Conservation (phyloP, 2,113 vertebrate species). For the Labrus mixtus region DNA sequence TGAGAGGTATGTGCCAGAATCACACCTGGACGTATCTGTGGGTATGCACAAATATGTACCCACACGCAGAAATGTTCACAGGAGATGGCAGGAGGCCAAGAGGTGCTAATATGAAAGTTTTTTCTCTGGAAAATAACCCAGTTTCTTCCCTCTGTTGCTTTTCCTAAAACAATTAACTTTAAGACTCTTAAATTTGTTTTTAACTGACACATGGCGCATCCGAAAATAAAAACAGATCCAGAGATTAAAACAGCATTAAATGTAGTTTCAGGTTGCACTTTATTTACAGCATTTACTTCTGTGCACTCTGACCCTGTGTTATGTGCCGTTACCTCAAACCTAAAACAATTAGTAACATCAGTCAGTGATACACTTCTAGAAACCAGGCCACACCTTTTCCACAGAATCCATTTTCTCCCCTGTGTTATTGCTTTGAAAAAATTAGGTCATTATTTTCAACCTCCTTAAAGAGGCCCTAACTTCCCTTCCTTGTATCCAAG, state of each 20-base stretch:
- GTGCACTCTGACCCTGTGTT: constrained; percentile 7
- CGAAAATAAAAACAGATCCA: constrained; percentile 17
- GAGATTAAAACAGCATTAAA: constrained; percentile 10
- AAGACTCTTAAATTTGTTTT: constrained; percentile 17
- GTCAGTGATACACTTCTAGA: constrained; percentile 29
- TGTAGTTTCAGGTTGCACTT: constrained; percentile 9
- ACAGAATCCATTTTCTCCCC: background rate
- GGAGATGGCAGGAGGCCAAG: constrained; percentile 36
- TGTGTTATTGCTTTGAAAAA: constrained; percentile 9
- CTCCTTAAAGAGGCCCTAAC: constrained; percentile 4
- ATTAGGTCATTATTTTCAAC: constrained; percentile 37
- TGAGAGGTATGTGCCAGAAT: constrained; percentile 54
- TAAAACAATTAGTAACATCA: constrained; percentile 7
- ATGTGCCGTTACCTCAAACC: constrained; percentile 2
- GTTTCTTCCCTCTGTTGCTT: constrained; percentile 11
- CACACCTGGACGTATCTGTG: constrained; percentile 58
- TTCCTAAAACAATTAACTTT: background rate
- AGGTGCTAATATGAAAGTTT: constrained; percentile 38
- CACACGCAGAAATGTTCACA: constrained; percentile 5
- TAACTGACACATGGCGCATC: constrained; percentile 7
- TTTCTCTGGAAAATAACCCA: constrained; percentile 13
- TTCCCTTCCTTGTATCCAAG: background rate
- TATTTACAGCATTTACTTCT: constrained; percentile 20
- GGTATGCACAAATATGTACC: constrained; percentile 7
- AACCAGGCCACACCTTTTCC: constrained; percentile 27